Percentiles rank a stretch among this genome's conserved stretches.
Evolutionary conservation across 2,797 vertebrate genomes (phyloP).

Genomic region (Rachycentron canadum): DNA sequence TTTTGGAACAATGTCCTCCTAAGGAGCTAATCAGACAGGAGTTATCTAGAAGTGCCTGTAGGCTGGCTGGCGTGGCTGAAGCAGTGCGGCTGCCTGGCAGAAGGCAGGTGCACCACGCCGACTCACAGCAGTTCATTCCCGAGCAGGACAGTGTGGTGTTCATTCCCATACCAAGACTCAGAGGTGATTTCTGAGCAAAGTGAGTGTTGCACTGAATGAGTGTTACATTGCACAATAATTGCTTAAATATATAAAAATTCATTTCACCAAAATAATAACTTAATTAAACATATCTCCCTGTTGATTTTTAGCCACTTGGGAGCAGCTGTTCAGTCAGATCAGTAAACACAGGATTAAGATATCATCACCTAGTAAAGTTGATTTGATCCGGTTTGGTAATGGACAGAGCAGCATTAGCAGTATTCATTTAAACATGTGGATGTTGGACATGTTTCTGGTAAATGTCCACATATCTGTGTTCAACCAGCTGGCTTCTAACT

Average conservation of each 20-base stretch:
- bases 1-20: constrained; percentile 86
- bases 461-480: not conserved
- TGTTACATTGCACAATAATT: too few species aligned
- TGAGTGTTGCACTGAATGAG: not conserved
- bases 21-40: constrained; percentile 86
- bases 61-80: constrained; percentile 72
- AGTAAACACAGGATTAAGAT: not conserved
- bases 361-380: not conserved
- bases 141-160: constrained; percentile 47
- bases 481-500: not conserved
- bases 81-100: constrained; percentile 71
- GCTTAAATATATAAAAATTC: not conserved
- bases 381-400: too few species aligned
- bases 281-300: not conserved
- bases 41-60: constrained; percentile 81
- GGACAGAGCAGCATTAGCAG: not conserved
- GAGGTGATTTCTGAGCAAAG: not conserved
- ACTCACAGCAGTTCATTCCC: constrained; percentile 63
- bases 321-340: not conserved
- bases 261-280: not conserved
- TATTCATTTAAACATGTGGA: not conserved
- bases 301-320: constrained; percentile 2
- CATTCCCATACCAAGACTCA: constrained; percentile 51
- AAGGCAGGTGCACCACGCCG: constrained; percentile 73
- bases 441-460: not conserved